These are phyloP conservation scores for Dryocosmus kuriphilus DNA, from an alignment of 2,888 invertebrate genomes.

Conservation along the genomic window DNA sequence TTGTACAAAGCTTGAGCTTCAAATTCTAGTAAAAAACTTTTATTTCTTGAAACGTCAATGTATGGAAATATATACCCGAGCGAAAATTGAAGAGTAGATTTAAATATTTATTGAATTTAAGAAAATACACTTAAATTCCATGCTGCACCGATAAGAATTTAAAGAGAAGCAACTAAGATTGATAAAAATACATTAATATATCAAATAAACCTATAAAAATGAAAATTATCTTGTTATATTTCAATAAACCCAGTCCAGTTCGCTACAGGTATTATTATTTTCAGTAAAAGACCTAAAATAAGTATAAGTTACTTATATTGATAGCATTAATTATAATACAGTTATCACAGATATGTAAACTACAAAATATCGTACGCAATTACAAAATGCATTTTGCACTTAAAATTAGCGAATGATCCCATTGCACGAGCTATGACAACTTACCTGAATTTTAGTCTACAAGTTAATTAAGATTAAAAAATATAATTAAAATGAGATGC, in stretches of 20 bases:
- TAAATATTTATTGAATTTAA: conserved; percentile 33
- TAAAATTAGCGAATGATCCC: conserved; percentile 59
- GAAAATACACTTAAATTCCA: conserved; percentile 23
- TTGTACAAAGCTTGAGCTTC: not conserved
- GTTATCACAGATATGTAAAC: conserved; percentile 77
- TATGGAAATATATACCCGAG: not conserved
- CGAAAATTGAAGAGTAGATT: conserved; percentile 8
- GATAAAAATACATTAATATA: conserved; percentile 13
- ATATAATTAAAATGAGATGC: not conserved
- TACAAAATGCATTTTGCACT: conserved; percentile 71
- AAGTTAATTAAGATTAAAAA: conserved; percentile 26
- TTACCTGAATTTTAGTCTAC: conserved; percentile 9
- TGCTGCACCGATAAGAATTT: not conserved
- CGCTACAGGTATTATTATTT: not conserved
- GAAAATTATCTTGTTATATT: conserved; percentile 11
- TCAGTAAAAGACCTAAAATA: conserved; percentile 8
- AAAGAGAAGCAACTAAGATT: conserved; percentile 4
- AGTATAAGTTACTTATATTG: conserved; percentile 55
- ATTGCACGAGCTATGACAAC: conserved; percentile 53
- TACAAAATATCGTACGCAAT: conserved; percentile 74
- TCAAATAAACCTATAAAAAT: conserved; percentile 14
- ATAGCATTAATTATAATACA: conserved; percentile 68
- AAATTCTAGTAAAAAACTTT: not conserved
- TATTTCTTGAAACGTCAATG: not conserved
- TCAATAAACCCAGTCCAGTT: not conserved